phyloP scores from a whole-genome alignment of 2,888 invertebrate genomes.

The Drosophila antonietae region DNA sequence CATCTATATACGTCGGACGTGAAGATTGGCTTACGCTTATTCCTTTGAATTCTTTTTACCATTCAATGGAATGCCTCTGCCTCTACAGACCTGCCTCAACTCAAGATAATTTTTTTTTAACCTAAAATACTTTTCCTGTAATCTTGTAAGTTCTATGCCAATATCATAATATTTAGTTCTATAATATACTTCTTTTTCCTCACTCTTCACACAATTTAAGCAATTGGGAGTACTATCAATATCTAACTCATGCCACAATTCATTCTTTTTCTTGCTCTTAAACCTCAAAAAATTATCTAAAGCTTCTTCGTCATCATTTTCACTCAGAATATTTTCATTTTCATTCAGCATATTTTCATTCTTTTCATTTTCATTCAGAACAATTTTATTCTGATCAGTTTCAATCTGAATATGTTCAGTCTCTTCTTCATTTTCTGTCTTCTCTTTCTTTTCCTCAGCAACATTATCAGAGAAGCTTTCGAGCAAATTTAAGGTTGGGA shows the following conservation, averaged over 20 bases:
- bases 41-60: not conserved
- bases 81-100: not conserved
- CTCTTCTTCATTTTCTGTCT: no score
- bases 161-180: not conserved
- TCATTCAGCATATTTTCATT: no score
- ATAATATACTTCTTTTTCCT: not conserved
- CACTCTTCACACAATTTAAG: not conserved
- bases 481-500: not conserved
- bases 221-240: not conserved
- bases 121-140: not conserved
- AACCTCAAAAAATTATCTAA: not conserved
- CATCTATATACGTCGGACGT: no score
- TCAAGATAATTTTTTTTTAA: not conserved
- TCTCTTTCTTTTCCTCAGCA: not conserved
- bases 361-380: no score
- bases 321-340: no score
- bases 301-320: not conserved
- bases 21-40: no score
- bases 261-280: not conserved
- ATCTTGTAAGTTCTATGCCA: not conserved
- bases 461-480: not conserved
- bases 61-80: not conserved
- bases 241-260: not conserved
- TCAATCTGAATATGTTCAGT: no score
- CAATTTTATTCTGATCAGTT: no score